Evolutionary conservation across 1,140 invertebrate genomes (phyloP).

Genomic region (Psix sp.): DNA sequence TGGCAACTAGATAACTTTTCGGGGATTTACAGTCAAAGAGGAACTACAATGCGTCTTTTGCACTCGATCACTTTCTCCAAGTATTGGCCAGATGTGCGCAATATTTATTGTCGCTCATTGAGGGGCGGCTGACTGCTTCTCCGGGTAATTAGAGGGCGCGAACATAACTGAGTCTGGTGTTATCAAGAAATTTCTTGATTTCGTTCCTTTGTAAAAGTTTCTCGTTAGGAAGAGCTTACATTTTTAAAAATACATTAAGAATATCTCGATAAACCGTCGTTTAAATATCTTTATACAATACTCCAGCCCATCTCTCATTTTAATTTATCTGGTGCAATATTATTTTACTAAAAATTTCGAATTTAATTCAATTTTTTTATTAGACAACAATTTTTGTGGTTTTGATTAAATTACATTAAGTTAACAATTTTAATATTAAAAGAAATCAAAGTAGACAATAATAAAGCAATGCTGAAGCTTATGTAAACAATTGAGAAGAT

Average conservation of each 20-base stretch:
- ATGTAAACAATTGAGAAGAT: too few relatives aligned
- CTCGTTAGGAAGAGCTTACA: slow-evolving; percentile 61
- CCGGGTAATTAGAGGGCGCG: slow-evolving; percentile 77
- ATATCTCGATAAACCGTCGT: slow-evolving; percentile 59
- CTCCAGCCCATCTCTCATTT: slow-evolving; percentile 2
- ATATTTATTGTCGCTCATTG: slow-evolving; percentile 73
- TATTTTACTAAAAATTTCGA: too few relatives aligned
- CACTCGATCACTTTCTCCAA: slow-evolving; percentile 64
- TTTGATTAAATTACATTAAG: too few relatives aligned
- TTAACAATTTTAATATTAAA: too few relatives aligned
- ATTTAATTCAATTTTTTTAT: too few relatives aligned
- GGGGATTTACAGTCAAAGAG: slow-evolving; percentile 46
- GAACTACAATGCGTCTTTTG: slow-evolving; percentile 53
- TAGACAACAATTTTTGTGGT: too few relatives aligned
- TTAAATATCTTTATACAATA: slow-evolving; percentile 23
- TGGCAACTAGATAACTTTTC: slow-evolving; percentile 27
- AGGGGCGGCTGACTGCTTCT: slow-evolving; percentile 66
- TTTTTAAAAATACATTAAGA: slow-evolving; percentile 70
- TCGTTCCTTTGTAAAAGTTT: slow-evolving; percentile 61
- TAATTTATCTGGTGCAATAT: neutral
- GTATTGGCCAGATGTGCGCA: slow-evolving; percentile 69
- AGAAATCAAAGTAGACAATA: neutral
- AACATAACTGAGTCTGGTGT: slow-evolving; percentile 57
- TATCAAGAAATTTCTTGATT: slow-evolving; percentile 69
- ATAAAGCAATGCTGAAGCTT: too few relatives aligned